These are phyloP conservation scores for Drosophila persimilis DNA, from an alignment of 1,140 invertebrate genomes.

Conservation along the genomic window DNA sequence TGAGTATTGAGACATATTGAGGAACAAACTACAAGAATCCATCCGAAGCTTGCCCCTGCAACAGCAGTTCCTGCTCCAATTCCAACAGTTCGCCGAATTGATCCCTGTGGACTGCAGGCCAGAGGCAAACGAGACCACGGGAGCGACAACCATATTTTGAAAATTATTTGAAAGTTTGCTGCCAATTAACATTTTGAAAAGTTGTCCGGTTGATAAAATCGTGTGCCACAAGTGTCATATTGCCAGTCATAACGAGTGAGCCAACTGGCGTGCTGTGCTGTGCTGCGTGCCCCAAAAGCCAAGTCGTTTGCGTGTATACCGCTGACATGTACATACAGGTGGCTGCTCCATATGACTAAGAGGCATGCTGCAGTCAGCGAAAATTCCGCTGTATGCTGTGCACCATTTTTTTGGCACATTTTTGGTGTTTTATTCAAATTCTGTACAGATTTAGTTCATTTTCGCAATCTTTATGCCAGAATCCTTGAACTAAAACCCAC, in stretches of 20 bases:
- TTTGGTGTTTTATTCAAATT: not conserved
- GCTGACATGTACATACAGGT: conserved; percentile 40
- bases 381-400: too few relatives aligned
- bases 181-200: conserved; percentile 64
- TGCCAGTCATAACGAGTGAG: conserved; percentile 43
- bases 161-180: conserved; percentile 57
- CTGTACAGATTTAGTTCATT: conserved; percentile 9
- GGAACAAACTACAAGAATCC: too few relatives aligned
- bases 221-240: conserved; percentile 62
- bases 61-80: not conserved
- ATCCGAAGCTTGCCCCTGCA: not conserved
- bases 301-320: conserved; percentile 17
- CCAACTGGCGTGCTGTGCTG: conserved; percentile 10
- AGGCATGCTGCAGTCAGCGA: not conserved
- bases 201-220: conserved; percentile 49
- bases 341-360: conserved; percentile 21
- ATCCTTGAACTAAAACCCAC: not conserved
- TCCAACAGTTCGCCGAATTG: not conserved
- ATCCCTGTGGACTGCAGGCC: not conserved
- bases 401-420: too few relatives aligned
- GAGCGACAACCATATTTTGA: conserved; percentile 18
- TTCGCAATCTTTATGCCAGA: not conserved
- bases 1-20: too few relatives aligned
- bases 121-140: not conserved
- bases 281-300: conserved; percentile 37